Conservation (phyloP, 2,797 vertebrate genomes). For the Sebastes reedi region DNA sequence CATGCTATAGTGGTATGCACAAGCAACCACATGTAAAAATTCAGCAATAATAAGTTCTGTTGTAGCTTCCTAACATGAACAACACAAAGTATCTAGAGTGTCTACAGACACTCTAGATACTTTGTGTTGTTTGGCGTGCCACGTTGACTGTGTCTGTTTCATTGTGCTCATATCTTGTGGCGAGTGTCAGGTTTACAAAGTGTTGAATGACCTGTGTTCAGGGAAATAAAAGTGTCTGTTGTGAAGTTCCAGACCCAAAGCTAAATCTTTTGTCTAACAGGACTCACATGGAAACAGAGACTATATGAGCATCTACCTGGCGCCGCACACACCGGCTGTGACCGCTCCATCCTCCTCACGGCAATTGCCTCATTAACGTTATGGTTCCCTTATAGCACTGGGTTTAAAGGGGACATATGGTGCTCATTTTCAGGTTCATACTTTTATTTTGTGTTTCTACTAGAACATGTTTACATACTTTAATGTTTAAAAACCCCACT, state of each 20-base stretch:
- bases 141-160: not conserved
- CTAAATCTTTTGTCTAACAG: not conserved
- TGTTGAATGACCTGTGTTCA: not conserved
- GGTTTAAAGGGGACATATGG: no score
- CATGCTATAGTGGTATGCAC: not conserved
- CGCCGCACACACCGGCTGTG: no score
- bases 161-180: not conserved
- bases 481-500: no score
- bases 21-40: not conserved
- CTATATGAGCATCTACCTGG: not conserved
- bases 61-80: not conserved
- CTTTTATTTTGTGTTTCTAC: no score
- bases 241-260: not conserved
- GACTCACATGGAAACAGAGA: not conserved
- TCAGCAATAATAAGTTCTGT: not conserved
- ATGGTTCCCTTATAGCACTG: no score
- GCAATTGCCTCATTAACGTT: no score
- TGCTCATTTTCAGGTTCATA: no score
- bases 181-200: not conserved
- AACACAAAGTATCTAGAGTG: no score
- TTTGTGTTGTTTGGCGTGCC: not conserved
- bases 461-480: no score
- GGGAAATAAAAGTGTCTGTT: not conserved
- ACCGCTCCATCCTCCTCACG: no score
- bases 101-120: no score